Conservation (phyloP, 2,797 vertebrate species). For the Squalus acanthias region DNA sequence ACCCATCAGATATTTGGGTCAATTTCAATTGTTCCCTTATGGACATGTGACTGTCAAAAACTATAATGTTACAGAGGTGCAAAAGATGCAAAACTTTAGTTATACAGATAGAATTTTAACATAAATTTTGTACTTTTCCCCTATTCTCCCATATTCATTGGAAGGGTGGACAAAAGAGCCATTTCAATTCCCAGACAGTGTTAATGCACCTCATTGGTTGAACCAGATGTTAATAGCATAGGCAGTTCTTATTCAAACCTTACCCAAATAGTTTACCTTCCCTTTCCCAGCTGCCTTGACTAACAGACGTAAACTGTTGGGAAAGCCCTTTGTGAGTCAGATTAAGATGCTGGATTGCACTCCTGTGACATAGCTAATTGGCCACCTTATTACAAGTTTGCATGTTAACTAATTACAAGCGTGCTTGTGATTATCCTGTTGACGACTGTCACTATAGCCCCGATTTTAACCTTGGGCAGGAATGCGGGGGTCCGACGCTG, state of each 20-base stretch:
- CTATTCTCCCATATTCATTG: neutral
- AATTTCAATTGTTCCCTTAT: conserved; percentile 20
- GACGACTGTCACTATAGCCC: too few species aligned
- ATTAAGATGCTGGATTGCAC: neutral
- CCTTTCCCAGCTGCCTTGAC: neutral
- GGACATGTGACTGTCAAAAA: neutral
- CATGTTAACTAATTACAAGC: neutral
- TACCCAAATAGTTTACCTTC: neutral
- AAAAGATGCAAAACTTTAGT: neutral
- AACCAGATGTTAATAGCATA: neutral
- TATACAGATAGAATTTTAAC: neutral
- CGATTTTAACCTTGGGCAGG: neutral
- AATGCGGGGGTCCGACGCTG: neutral
- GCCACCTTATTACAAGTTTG: neutral
- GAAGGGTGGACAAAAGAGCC: neutral
- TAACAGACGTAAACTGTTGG: neutral
- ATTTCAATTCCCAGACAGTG: neutral
- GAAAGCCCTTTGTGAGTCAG: neutral
- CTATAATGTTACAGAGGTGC: too few species aligned
- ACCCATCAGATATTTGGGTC: neutral
- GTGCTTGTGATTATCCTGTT: neutral
- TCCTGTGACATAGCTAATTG: neutral
- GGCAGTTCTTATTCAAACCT: neutral
- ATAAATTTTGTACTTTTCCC: neutral
- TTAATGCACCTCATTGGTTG: neutral